Percentiles rank a stretch among this genome's conserved stretches.
Conservation (phyloP, 2,113 vertebrate genomes). For the Antennarius striatus region DNA sequence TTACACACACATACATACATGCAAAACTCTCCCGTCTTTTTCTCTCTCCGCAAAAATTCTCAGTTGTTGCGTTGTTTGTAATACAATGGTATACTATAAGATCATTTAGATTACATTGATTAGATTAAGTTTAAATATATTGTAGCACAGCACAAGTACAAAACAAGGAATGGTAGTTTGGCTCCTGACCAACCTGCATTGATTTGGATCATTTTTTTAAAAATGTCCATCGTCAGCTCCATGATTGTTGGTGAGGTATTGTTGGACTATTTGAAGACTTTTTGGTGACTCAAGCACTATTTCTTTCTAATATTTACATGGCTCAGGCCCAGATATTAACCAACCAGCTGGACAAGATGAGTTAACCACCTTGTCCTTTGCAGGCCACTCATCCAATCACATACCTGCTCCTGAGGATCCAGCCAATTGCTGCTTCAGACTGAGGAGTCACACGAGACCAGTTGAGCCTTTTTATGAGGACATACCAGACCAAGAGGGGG, state of each 20-base stretch:
- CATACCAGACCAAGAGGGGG: conserved; percentile 45
- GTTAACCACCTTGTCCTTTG: conserved; percentile 32
- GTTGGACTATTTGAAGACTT: too few relatives aligned
- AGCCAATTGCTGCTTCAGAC: conserved; percentile 32
- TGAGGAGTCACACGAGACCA: conserved; percentile 48
- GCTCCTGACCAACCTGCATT: too few relatives aligned
- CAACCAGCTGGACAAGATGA: conserved; percentile 35
- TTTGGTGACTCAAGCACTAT: too few relatives aligned
- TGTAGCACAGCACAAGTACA: too few relatives aligned
- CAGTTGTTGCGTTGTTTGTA: neutral
- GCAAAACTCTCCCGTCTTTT: too few relatives aligned
- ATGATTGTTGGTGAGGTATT: too few relatives aligned
- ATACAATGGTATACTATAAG: neutral
- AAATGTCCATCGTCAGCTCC: too few relatives aligned
- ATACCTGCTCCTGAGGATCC: conserved; percentile 5
- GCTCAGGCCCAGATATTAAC: conserved; percentile 6
- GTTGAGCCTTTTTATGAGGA: conserved; percentile 63
- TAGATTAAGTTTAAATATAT: too few relatives aligned
- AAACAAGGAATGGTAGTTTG: too few relatives aligned
- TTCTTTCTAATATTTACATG: neutral
- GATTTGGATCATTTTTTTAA: too few relatives aligned
- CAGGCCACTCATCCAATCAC: conserved; percentile 14
- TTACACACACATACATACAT: too few relatives aligned
- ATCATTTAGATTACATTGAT: too few relatives aligned
- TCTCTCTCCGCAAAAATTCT: neutral